phyloP scores from a whole-genome alignment of 1,140 invertebrate species.

The Drosophila pseudoobscura region DNA sequence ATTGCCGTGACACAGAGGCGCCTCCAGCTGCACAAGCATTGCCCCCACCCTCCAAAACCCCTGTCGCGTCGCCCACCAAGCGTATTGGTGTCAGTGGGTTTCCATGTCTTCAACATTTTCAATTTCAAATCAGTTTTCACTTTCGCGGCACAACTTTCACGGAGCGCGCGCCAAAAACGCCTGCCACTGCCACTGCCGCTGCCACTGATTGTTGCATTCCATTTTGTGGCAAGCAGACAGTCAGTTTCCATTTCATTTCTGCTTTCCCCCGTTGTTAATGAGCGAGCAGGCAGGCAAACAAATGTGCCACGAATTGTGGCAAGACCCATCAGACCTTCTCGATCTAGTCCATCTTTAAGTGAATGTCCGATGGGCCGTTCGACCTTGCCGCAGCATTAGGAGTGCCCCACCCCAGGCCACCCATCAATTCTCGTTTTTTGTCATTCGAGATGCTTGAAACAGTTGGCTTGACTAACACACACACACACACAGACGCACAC shows the following conservation, averaged over 20 bases:
- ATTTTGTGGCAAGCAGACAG: constrained; percentile 12
- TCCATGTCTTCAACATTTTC: constrained; percentile 59
- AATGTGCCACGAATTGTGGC: background rate
- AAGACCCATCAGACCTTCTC: background rate
- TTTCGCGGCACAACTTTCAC: constrained; percentile 70
- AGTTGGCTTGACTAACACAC: constrained; percentile 40
- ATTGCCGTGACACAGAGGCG: constrained; percentile 51
- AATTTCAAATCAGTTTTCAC: constrained; percentile 61
- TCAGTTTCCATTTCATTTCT: constrained; percentile 34
- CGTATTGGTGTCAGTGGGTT: constrained; percentile 68
- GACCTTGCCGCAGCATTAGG: constrained; percentile 42
- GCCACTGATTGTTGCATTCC: constrained; percentile 26
- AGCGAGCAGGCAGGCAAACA: background rate
- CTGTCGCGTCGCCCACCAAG: too few relatives aligned
- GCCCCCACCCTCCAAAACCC: too few relatives aligned
- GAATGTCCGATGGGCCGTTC: background rate
- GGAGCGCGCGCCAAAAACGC: constrained; percentile 1
- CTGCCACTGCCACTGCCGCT: background rate
- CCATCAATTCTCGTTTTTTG: constrained; percentile 27
- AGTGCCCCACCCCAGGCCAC: background rate
- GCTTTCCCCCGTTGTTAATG: constrained; percentile 18
- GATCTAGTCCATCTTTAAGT: background rate
- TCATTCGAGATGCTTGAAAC: constrained; percentile 32
- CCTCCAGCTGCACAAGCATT: constrained; percentile 50
- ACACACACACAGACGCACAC: constrained; percentile 1